These are phyloP conservation scores for Limnephilus marmoratus DNA, from an alignment of 2,888 invertebrate species.

Conservation along the genomic window DNA sequence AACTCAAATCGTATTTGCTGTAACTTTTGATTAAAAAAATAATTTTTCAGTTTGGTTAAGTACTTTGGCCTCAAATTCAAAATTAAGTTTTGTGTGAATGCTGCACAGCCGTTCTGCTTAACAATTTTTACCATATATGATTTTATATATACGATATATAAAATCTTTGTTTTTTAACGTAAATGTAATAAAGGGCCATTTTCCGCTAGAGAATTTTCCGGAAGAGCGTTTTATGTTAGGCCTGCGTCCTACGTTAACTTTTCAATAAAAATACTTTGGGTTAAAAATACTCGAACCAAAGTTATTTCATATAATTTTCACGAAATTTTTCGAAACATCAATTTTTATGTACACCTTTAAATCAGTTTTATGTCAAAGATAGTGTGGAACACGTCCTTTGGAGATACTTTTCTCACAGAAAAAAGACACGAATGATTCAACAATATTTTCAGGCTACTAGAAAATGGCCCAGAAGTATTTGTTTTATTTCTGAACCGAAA, in stretches of 20 bases:
- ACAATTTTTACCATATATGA: too few relatives aligned
- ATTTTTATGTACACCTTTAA: not conserved
- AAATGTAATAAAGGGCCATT: not conserved
- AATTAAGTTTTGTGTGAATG: too few relatives aligned
- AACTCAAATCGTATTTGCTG: too few relatives aligned
- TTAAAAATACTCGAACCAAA: not conserved
- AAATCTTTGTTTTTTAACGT: not conserved
- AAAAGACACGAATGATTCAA: not conserved
- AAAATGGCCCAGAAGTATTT: not conserved
- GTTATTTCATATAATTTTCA: not conserved
- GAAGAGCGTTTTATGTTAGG: not conserved
- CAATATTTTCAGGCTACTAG: not conserved
- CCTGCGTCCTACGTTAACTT: too few relatives aligned
- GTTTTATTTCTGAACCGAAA: not conserved
- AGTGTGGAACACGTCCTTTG: not conserved
- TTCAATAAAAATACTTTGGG: too few relatives aligned
- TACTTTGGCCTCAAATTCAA: too few relatives aligned
- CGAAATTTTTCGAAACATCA: not conserved
- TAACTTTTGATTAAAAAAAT: too few relatives aligned
- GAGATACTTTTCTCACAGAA: not conserved
- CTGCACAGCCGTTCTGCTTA: too few relatives aligned
- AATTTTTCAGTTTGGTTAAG: too few relatives aligned
- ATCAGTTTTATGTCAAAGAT: conserved; percentile 15
- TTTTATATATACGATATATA: too few relatives aligned
- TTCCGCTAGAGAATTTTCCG: not conserved